phyloP scores from a whole-genome alignment of 2,797 vertebrate genomes.

The Carapus acus region DNA sequence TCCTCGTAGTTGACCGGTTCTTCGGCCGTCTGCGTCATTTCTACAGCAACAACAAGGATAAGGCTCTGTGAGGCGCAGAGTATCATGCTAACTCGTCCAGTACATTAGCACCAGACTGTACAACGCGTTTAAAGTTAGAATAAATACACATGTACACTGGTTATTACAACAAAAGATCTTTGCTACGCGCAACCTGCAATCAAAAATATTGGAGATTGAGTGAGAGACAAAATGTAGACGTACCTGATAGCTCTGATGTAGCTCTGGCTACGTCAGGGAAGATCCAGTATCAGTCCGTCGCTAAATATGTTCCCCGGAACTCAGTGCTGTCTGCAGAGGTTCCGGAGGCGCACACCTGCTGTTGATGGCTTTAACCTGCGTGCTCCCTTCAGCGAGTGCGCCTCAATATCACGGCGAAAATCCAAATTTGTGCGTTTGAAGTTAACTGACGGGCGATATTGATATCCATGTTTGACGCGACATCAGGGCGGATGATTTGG shows the following conservation, averaged over 20 bases:
- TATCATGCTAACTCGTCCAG: background rate
- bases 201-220: no score
- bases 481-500: no score
- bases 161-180: no score
- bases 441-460: background rate
- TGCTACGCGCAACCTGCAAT: no score
- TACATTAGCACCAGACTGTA: background rate
- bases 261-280: background rate
- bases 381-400: background rate
- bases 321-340: background rate
- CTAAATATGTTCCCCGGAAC: conserved; percentile 42
- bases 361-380: background rate
- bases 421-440: background rate
- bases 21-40: conserved; percentile 72
- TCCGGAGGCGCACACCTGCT: conserved; percentile 53
- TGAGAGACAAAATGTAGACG: no score
- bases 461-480: no score
- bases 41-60: conserved; percentile 48
- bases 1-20: conserved; percentile 69
- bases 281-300: conserved; percentile 23
- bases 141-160: background rate
- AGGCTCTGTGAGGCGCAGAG: background rate
- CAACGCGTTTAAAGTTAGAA: background rate
- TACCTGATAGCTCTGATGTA: conserved; percentile 2
- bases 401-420: background rate